These are phyloP conservation scores for Ceratitis capitata DNA, from an alignment of 1,140 invertebrate species.

Conservation along the genomic window DNA sequence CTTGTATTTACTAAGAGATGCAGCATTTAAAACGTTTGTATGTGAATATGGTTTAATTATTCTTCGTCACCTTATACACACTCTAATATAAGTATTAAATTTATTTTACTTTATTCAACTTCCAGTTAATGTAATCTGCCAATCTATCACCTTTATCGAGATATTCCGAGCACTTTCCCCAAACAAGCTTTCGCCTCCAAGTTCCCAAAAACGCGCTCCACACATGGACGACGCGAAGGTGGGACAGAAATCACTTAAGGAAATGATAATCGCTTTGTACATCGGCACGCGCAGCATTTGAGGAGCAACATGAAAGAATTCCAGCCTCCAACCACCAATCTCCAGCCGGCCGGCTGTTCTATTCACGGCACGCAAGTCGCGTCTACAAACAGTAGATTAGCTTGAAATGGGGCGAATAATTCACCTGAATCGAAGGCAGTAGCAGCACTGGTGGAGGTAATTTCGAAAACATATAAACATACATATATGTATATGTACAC, in stretches of 20 bases:
- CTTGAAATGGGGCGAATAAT: conserved; percentile 14
- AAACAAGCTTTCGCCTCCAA: not conserved
- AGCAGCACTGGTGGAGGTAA: not conserved
- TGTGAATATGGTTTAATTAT: too few species aligned
- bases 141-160: too few species aligned
- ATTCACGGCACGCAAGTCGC: not conserved
- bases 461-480: conserved; percentile 27
- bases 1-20: too few species aligned
- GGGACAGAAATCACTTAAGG: conserved; percentile 40
- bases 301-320: not conserved
- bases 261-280: conserved; percentile 40
- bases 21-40: too few species aligned
- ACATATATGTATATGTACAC: too few species aligned
- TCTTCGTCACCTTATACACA: too few species aligned
- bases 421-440: not conserved
- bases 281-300: not conserved
- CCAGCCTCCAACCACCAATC: too few species aligned
- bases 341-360: not conserved
- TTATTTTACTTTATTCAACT: too few species aligned
- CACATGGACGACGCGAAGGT: not conserved
- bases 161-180: too few species aligned
- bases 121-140: too few species aligned
- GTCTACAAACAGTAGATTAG: conserved; percentile 6
- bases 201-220: not conserved
- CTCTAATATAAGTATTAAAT: too few species aligned